A percentile compares a stretch with the other conserved stretches of the same genome.
phyloP scores from a whole-genome alignment of 2,888 invertebrate species.

The Netelia melanura region DNA sequence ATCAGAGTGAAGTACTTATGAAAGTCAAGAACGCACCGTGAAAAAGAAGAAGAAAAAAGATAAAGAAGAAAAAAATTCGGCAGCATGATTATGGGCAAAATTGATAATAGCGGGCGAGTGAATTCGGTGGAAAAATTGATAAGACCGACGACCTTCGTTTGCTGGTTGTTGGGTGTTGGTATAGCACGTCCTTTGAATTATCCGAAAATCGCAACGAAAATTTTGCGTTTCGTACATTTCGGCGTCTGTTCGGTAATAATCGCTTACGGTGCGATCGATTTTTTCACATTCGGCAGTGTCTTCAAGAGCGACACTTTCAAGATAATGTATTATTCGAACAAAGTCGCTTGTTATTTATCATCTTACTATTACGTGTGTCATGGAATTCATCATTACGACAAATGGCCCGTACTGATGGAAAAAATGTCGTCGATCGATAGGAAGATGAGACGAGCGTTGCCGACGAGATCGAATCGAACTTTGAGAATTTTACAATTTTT shows the following conservation, averaged over 20 bases:
- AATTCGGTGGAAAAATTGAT: conserved; percentile 70
- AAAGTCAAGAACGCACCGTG: background rate
- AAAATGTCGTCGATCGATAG: conserved; percentile 71
- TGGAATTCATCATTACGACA: conserved; percentile 73
- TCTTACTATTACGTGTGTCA: conserved; percentile 78
- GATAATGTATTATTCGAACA: conserved; percentile 79
- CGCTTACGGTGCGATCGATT: conserved; percentile 77
- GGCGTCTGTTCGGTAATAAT: conserved; percentile 76
- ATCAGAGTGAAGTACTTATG: background rate
- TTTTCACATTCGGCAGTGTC: conserved; percentile 74
- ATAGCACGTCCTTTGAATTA: conserved; percentile 71
- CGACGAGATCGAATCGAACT: conserved; percentile 63
- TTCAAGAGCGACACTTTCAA: conserved; percentile 78
- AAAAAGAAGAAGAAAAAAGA: background rate
- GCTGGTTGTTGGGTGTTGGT: conserved; percentile 78
- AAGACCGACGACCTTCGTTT: conserved; percentile 73
- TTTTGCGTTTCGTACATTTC: conserved; percentile 75
- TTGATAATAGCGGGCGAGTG: conserved; percentile 64
- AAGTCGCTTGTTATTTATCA: conserved; percentile 75
- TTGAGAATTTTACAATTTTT: conserved; percentile 70
- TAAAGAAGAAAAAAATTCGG: background rate
- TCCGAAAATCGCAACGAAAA: conserved; percentile 70
- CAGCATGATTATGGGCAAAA: conserved; percentile 62
- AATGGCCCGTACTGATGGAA: conserved; percentile 76
- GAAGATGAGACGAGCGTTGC: conserved; percentile 70